phyloP scores from a whole-genome alignment of 2,113 vertebrate species.

The Formicarius rufipectus region DNA sequence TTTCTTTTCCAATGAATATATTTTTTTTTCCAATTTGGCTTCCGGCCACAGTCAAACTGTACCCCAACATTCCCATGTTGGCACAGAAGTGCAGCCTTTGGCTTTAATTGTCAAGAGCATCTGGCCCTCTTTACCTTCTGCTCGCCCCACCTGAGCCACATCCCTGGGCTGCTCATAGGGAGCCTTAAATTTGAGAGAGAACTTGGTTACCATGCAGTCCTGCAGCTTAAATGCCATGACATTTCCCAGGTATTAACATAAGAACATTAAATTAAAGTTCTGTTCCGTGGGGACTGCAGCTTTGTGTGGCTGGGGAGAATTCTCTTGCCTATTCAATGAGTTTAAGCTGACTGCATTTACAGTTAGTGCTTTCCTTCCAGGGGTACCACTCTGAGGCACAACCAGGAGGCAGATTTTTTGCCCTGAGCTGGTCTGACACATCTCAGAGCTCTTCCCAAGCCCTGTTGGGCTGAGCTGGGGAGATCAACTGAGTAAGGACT shows the following conservation, averaged over 20 bases:
- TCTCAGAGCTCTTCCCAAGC: neutral
- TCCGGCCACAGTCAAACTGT: neutral
- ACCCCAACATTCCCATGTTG: neutral
- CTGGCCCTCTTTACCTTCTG: neutral
- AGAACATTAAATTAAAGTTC: slow-evolving; percentile 31
- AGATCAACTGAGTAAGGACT: neutral
- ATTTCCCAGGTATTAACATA: slow-evolving; percentile 37
- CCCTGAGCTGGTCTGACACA: neutral
- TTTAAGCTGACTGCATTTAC: neutral
- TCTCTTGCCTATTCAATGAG: neutral
- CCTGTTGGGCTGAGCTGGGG: neutral
- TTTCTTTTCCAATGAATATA: neutral
- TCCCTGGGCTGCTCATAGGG: neutral
- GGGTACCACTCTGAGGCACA: neutral
- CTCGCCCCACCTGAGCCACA: neutral
- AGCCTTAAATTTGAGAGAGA: neutral
- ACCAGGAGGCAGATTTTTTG: neutral
- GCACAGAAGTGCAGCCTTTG: neutral
- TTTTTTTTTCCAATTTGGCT: neutral
- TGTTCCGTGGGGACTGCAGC: neutral
- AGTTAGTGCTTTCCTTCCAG: neutral
- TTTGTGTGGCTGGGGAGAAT: neutral
- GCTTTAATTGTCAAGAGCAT: neutral
- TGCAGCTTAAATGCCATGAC: slow-evolving; percentile 47
- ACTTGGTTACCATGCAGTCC: neutral